These are phyloP conservation scores for Drosophila trichaetosa DNA, from an alignment of 2,888 invertebrate species.

Conservation along the genomic window DNA sequence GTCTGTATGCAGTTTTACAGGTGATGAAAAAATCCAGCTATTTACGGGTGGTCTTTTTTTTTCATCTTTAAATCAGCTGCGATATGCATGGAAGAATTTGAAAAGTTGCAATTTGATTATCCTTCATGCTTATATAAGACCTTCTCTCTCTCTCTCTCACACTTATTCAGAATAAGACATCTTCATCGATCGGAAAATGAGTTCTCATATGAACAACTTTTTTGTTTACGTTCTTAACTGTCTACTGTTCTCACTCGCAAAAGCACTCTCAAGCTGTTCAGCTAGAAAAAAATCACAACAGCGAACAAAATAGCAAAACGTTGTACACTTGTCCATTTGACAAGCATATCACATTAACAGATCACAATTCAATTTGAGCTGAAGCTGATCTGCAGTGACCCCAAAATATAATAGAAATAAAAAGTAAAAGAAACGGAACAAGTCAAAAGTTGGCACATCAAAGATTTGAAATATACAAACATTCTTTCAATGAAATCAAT, in stretches of 20 bases:
- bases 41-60: constrained; percentile 5
- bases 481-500: constrained; percentile 67
- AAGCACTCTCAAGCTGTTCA: background rate
- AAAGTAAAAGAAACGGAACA: constrained; percentile 12
- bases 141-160: background rate
- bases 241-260: background rate
- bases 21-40: constrained; percentile 22
- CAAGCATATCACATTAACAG: constrained; percentile 19
- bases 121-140: background rate
- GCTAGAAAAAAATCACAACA: background rate
- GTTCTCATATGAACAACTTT: background rate
- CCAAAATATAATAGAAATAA: background rate
- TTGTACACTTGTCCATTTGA: constrained; percentile 3
- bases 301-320: background rate
- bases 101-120: background rate
- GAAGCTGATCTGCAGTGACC: constrained; percentile 18
- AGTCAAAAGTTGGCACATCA: constrained; percentile 11
- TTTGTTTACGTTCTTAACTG: background rate
- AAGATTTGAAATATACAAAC: constrained; percentile 21
- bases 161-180: background rate
- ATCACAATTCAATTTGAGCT: background rate
- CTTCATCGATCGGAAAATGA: too few relatives aligned
- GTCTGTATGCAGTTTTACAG: constrained; percentile 1
- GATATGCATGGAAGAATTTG: constrained; percentile 12
- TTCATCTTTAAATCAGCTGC: background rate